Percentiles rank a stretch among this genome's conserved stretches.
Evolutionary conservation across 1,140 invertebrate genomes (phyloP).

Genomic region (Aphis craccivora): DNA sequence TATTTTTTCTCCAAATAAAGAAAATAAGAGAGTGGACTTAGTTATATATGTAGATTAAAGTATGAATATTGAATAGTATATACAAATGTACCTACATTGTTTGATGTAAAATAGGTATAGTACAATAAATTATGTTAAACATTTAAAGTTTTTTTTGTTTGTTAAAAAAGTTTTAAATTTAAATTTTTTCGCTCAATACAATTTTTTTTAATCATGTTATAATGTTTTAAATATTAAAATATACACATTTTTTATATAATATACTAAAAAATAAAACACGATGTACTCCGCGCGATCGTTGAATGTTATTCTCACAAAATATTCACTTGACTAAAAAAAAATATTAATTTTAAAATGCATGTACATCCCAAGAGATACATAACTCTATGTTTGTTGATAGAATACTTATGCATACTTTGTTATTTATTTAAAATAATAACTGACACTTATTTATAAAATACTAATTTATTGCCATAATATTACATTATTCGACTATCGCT

Average conservation of each 20-base stretch:
- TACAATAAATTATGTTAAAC: background rate
- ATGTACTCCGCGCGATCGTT: background rate
- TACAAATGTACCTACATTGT: background rate
- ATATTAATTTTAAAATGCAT: background rate
- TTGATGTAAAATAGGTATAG: background rate
- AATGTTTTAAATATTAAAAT: no score
- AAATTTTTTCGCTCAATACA: background rate
- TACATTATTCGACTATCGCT: background rate
- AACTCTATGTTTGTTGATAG: background rate
- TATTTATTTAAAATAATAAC: background rate
- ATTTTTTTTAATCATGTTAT: background rate
- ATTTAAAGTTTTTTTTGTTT: background rate
- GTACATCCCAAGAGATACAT: background rate
- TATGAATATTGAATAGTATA: conserved; percentile 8
- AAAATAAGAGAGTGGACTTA: background rate
- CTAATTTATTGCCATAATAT: background rate
- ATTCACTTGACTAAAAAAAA: background rate
- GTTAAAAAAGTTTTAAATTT: background rate
- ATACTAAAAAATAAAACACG: background rate
- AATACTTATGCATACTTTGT: background rate
- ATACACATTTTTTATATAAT: background rate
- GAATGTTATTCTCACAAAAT: background rate
- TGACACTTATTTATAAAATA: background rate
- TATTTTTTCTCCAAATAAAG: background rate
- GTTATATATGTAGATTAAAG: background rate